Conservation (phyloP, 2,113 vertebrate species). For the Phainopepla nitens region DNA sequence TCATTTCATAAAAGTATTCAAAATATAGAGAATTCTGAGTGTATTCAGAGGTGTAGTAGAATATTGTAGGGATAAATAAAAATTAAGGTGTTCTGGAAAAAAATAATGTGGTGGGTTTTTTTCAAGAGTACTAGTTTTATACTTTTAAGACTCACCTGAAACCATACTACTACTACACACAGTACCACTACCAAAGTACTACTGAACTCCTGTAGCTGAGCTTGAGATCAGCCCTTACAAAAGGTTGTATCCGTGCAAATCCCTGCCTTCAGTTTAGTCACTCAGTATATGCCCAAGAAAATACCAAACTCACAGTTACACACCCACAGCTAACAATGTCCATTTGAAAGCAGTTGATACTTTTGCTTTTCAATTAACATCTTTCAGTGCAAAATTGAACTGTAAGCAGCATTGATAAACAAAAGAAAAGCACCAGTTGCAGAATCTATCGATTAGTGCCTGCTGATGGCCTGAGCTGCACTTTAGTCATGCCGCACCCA, state of each 20-base stretch:
- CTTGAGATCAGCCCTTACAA: neutral
- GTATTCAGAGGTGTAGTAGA: neutral
- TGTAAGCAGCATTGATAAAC: conserved; percentile 44
- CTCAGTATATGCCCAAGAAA: neutral
- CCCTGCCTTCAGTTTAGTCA: neutral
- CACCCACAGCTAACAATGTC: neutral
- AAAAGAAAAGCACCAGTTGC: conserved; percentile 51
- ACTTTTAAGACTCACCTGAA: conserved; percentile 4
- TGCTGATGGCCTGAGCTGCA: conserved; percentile 73
- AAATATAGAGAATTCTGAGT: neutral
- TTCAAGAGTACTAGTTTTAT: neutral
- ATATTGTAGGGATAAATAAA: neutral
- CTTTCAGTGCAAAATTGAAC: conserved; percentile 30
- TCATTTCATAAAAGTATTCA: neutral
- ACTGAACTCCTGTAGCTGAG: neutral
- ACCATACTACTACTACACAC: neutral
- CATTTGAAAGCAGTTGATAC: conserved; percentile 27
- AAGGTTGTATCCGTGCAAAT: neutral
- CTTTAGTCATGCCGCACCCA: conserved; percentile 84
- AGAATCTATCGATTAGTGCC: conserved; percentile 63
- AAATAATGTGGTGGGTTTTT: neutral
- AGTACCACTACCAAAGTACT: neutral
- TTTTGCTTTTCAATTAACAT: neutral
- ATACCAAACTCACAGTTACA: neutral
- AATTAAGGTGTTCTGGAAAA: neutral